Evolutionary conservation across 2,113 vertebrate species (phyloP).

Genomic region (Tauraco erythrolophus): DNA sequence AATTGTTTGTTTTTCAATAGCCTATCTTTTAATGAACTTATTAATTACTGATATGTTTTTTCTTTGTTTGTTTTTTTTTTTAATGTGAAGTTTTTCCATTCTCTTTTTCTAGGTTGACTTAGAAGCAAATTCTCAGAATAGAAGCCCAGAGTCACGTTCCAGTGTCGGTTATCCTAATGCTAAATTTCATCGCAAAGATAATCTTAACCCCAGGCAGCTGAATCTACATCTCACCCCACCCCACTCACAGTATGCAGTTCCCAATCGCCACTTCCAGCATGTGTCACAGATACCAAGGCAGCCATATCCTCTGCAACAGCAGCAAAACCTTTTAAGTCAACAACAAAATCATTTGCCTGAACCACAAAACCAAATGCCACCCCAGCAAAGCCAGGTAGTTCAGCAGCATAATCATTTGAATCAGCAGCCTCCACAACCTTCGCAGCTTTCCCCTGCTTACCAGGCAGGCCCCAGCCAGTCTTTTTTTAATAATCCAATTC

Average conservation of each 20-base stretch:
- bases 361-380: conserved; percentile 75
- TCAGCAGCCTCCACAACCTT: conserved; percentile 73
- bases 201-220: conserved; percentile 86
- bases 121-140: conserved; percentile 85
- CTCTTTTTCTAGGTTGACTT: conserved; percentile 83
- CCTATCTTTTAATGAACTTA: background rate
- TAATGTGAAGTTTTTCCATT: background rate
- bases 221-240: conserved; percentile 90
- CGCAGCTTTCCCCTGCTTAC: conserved; percentile 88
- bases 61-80: background rate
- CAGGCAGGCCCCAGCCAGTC: conserved; percentile 82
- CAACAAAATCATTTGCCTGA: conserved; percentile 79
- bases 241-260: conserved; percentile 83
- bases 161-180: conserved; percentile 81
- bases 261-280: conserved; percentile 83
- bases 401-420: conserved; percentile 81
- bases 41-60: background rate
- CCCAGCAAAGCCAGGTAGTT: conserved; percentile 82
- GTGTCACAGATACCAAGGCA: conserved; percentile 87
- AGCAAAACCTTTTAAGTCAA: conserved; percentile 76
- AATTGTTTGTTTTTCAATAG: background rate
- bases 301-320: conserved; percentile 85
- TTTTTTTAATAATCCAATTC: conserved; percentile 86
- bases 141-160: conserved; percentile 89
- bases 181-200: conserved; percentile 93